Percentiles rank a stretch among this genome's conserved stretches.
phyloP scores from a whole-genome alignment of 2,113 vertebrate species.

The Clupea harengus region DNA sequence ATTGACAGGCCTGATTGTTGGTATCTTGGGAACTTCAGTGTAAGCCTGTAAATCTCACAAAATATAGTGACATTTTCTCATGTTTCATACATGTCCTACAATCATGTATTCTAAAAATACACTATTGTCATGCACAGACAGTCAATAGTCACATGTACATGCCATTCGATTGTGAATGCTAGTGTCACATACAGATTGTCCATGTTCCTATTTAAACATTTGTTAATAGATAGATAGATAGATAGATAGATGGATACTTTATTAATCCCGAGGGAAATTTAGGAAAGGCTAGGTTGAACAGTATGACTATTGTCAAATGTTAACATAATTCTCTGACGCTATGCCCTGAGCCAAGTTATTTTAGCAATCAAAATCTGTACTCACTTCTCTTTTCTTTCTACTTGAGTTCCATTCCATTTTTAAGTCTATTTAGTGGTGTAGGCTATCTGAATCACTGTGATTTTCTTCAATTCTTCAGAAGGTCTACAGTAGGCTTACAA shows the following conservation, averaged over 20 bases:
- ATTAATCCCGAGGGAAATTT: too few relatives aligned
- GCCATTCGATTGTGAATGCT: too few relatives aligned
- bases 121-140: not conserved
- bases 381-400: too few relatives aligned
- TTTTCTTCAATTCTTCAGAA: too few relatives aligned
- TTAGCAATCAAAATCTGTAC: not conserved
- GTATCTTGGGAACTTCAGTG: not conserved
- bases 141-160: not conserved
- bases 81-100: not conserved
- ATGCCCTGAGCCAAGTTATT: not conserved
- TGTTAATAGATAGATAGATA: too few relatives aligned
- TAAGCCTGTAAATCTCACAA: constrained; percentile 28
- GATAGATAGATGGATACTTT: too few relatives aligned
- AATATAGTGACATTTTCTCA: constrained; percentile 13
- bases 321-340: not conserved
- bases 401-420: not conserved
- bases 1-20: not conserved
- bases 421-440: not conserved
- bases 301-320: not conserved
- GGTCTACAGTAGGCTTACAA: not conserved
- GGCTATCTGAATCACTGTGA: too few relatives aligned
- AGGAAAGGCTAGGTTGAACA: too few relatives aligned
- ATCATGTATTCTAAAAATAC: not conserved
- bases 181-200: too few relatives aligned
- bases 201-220: too few relatives aligned